Evolutionary conservation across 2,888 invertebrate species (phyloP).

Genomic region (Rhingia rostrata): DNA sequence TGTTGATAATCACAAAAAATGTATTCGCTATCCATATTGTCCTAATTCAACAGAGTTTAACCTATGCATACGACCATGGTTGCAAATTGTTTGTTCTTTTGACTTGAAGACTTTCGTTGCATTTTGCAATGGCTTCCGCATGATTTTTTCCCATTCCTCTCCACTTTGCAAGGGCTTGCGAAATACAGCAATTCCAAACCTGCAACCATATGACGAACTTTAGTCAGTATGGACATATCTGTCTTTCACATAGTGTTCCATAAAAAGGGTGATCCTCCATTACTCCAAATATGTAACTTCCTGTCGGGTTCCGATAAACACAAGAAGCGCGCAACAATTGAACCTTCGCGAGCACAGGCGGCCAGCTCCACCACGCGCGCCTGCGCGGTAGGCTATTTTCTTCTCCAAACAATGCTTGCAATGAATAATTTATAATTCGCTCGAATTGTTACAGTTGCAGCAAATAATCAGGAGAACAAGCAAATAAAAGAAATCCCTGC

Average conservation of each 20-base stretch:
- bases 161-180: no score
- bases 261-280: conserved; percentile 27
- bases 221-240: no score
- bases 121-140: no score
- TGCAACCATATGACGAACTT: no score
- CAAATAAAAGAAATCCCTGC: conserved; percentile 48
- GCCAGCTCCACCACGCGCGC: conserved; percentile 4
- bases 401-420: conserved; percentile 28
- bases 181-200: no score
- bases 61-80: no score
- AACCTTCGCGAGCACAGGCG: conserved; percentile 18
- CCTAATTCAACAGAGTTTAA: no score
- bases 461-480: conserved; percentile 51
- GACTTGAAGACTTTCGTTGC: no score
- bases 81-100: no score
- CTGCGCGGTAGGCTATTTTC: neutral
- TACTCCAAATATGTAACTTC: conserved; percentile 41
- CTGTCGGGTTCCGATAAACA: conserved; percentile 28
- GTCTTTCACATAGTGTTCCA: neutral
- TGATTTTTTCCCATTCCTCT: no score
- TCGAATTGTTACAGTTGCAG: conserved; percentile 34
- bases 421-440: conserved; percentile 70
- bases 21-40: no score
- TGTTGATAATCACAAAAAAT: no score
- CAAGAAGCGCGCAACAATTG: conserved; percentile 47